phyloP scores from a whole-genome alignment of 2,113 vertebrate genomes.

The Calyptommatus sinebrachiatus region DNA sequence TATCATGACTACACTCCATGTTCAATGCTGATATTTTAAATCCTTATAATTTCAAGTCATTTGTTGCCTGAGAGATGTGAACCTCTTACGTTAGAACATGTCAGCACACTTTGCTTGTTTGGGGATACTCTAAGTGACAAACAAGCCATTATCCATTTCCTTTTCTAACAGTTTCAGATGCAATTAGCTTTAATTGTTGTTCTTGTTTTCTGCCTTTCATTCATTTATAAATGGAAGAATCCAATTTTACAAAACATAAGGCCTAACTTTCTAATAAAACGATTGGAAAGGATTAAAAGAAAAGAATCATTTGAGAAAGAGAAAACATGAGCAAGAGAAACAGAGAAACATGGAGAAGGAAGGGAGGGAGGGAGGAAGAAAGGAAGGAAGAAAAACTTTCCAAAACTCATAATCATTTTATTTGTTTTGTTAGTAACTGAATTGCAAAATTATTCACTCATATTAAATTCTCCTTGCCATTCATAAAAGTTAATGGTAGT shows the following conservation, averaged over 20 bases:
- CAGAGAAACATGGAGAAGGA: not conserved
- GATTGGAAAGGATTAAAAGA: not conserved
- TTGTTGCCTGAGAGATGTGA: not conserved
- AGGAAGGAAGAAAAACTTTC: constrained; percentile 12
- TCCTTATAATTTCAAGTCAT: not conserved
- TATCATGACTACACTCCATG: not conserved
- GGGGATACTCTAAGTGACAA: not conserved
- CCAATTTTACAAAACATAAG: constrained; percentile 14
- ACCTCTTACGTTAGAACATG: not conserved
- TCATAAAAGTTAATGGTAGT: not conserved
- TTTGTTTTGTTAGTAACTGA: constrained; percentile 43
- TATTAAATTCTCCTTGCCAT: constrained; percentile 9
- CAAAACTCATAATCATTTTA: constrained; percentile 6
- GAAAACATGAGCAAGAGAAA: not conserved
- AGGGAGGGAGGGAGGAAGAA: constrained; percentile 11
- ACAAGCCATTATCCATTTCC: not conserved
- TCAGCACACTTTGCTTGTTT: not conserved
- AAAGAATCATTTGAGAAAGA: constrained; percentile 11
- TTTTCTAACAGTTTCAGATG: not conserved
- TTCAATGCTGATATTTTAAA: not conserved
- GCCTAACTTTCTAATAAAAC: constrained; percentile 11
- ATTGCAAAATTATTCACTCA: constrained; percentile 1
- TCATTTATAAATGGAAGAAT: constrained; percentile 31
- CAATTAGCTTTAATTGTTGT: not conserved
- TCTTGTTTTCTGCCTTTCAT: constrained; percentile 6